phyloP scores from a whole-genome alignment of 2,888 invertebrate species.

The Stenichneumon culpator region DNA sequence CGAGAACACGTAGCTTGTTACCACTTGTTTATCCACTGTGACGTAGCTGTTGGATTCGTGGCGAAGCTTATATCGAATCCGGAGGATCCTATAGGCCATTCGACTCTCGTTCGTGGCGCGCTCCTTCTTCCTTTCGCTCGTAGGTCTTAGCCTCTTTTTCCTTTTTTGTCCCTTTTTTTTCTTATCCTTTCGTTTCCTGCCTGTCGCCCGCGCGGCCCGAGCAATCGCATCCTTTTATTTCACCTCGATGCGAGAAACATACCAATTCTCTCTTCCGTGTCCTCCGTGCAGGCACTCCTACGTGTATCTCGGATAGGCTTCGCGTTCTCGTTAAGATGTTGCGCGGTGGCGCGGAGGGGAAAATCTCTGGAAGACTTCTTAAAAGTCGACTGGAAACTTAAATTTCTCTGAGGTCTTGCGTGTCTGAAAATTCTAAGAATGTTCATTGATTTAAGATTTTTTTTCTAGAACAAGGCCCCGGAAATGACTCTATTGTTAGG shows the following conservation, averaged over 20 bases:
- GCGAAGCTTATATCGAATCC: conserved; percentile 71
- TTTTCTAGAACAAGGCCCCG: too few species aligned
- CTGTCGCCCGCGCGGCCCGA: conserved; percentile 44
- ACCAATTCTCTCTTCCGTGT: conserved; percentile 70
- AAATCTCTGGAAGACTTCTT: conserved; percentile 41
- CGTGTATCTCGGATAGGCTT: conserved; percentile 69
- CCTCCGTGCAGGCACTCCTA: conserved; percentile 69
- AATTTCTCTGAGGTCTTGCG: too few species aligned
- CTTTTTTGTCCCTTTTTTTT: conserved; percentile 25
- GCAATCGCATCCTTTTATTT: conserved; percentile 67
- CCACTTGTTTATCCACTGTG: conserved; percentile 81
- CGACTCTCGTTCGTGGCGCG: conserved; percentile 48
- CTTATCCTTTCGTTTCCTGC: conserved; percentile 14
- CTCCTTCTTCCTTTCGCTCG: not conserved
- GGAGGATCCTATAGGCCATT: conserved; percentile 57
- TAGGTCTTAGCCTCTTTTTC: conserved; percentile 9
- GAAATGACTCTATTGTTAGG: not conserved
- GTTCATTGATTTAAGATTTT: too few species aligned
- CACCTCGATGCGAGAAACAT: conserved; percentile 75
- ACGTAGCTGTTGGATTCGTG: conserved; percentile 72
- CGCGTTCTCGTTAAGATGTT: conserved; percentile 63
- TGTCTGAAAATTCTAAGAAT: too few species aligned
- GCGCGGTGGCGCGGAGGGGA: conserved; percentile 49
- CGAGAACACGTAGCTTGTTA: conserved; percentile 81
- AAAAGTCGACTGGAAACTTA: not conserved